A percentile compares a stretch with the other conserved stretches of the same genome.
These are phyloP conservation scores for Orchestes rusci DNA, from an alignment of 2,888 invertebrate genomes.

Conservation along the genomic window DNA sequence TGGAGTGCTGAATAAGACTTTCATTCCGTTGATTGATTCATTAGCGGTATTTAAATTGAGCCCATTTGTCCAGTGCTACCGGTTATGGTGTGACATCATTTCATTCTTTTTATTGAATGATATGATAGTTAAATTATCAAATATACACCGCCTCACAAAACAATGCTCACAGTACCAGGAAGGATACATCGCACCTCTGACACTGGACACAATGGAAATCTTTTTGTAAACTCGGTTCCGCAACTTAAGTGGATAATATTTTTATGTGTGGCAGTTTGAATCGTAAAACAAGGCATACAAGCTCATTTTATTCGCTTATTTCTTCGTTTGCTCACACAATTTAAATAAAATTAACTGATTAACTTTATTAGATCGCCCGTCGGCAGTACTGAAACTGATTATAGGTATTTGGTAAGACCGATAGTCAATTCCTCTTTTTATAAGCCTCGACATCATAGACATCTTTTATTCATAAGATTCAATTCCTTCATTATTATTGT, in stretches of 20 bases:
- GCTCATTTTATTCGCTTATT: conserved; percentile 16
- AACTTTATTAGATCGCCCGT: conserved; percentile 15
- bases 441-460: too few relatives aligned
- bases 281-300: conserved; percentile 9
- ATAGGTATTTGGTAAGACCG: background rate
- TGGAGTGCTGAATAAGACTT: conserved; percentile 11
- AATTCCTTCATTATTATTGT: too few relatives aligned
- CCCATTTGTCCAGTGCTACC: too few relatives aligned
- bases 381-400: conserved; percentile 3
- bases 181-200: too few relatives aligned
- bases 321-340: conserved; percentile 18
- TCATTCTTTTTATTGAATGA: too few relatives aligned
- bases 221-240: too few relatives aligned
- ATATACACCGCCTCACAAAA: too few relatives aligned
- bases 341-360: conserved; percentile 23
- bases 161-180: too few relatives aligned
- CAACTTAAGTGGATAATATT: conserved; percentile 12
- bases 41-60: conserved; percentile 14
- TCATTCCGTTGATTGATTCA: conserved; percentile 19
- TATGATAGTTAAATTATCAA: too few relatives aligned
- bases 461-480: too few relatives aligned
- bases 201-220: too few relatives aligned
- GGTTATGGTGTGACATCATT: too few relatives aligned
- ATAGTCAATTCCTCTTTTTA: background rate
- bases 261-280: conserved; percentile 14